phyloP scores from a whole-genome alignment of 2,888 invertebrate species.

The Drosophila pegasa region DNA sequence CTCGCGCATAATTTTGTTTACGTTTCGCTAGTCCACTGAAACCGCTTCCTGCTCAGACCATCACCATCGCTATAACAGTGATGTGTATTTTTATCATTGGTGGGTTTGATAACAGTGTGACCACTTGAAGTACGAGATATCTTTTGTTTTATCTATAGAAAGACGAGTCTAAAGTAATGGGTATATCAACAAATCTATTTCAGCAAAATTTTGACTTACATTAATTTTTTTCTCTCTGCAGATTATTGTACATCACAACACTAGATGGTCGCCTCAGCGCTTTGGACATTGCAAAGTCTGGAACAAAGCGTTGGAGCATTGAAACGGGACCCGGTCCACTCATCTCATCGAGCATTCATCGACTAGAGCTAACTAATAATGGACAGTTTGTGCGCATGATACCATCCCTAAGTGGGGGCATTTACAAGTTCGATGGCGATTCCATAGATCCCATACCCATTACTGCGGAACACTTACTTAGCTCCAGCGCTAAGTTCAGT shows the following conservation, averaged over 20 bases:
- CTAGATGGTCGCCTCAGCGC: constrained; percentile 95
- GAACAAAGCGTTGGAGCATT: constrained; percentile 91
- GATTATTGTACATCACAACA: constrained; percentile 94
- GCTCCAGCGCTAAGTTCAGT: constrained; percentile 94
- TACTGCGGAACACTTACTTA: constrained; percentile 93
- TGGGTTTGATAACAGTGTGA: constrained; percentile 19
- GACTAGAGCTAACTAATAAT: constrained; percentile 92
- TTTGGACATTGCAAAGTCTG: constrained; percentile 89
- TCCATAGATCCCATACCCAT: constrained; percentile 94
- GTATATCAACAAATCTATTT: too few species aligned
- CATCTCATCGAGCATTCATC: constrained; percentile 95
- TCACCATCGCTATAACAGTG: constrained; percentile 18
- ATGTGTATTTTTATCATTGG: constrained; percentile 59
- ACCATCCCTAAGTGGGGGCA: constrained; percentile 95
- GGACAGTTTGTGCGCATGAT: constrained; percentile 95
- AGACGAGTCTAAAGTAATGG: neutral
- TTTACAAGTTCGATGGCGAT: constrained; percentile 96
- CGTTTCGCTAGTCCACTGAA: constrained; percentile 46
- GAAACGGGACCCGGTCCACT: constrained; percentile 91
- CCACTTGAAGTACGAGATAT: constrained; percentile 1
- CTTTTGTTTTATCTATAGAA: neutral
- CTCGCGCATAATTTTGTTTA: constrained; percentile 28
- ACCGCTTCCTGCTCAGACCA: neutral
- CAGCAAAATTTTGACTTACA: neutral
- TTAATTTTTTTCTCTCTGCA: constrained; percentile 73